Evolutionary conservation across 37 sponge, comb jelly and placozoan genomes (phyloP), one percentile per base, ranked within the genome.

Genomic region (Halisarca cf. caerulea): DNA sequence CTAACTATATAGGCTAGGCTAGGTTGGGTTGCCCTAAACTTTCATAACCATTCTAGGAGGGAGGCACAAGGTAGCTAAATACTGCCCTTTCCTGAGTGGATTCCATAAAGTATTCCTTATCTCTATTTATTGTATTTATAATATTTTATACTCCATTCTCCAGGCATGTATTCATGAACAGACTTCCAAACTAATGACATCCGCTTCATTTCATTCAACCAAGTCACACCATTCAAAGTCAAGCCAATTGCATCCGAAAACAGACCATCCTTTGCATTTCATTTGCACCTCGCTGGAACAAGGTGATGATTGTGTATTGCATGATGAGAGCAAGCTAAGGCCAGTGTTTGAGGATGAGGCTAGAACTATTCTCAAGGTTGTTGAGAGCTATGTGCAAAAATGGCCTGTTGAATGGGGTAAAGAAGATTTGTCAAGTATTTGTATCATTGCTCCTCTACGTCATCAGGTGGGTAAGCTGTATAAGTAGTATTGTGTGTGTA

Each of bases 261-360:
- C 77, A 7, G 24, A 43, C 14, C 77, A 74, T 5, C 77, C 77
- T 36, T 24, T 74, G 24, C 77, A 74, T 23, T 74, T 74, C 14
- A 74, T 74, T 23, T 74, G 77, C 77, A 74, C 77, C 0, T 74
- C 77, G 21, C 7, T 74, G 77, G 24, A 74, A 24, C 45, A 40
- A 74, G 45, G n/a, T 14, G 44, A 43, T 1, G 2, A 8, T 2
- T 74, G 77, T 41, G 25, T 43, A 25, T 37, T 74, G 2, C 1
- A 41, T 4, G 36, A 40, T 2, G 77, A 74, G 36, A 37, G 1
- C 18, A n/a, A 74, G 30, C 25, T 74, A 3, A 36, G 18, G 41
- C 7, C 36, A 40, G 45, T 36, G 21, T 35, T 32, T 17, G 23
- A 74, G 25, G 36, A 74, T 4, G 77, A 74, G 25, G 77, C 43